Percentiles rank a stretch among this genome's conserved stretches.
These are phyloP conservation scores for Cynodonichthys magdalenae DNA, from an alignment of 2,797 vertebrate genomes.

Conservation along the genomic window DNA sequence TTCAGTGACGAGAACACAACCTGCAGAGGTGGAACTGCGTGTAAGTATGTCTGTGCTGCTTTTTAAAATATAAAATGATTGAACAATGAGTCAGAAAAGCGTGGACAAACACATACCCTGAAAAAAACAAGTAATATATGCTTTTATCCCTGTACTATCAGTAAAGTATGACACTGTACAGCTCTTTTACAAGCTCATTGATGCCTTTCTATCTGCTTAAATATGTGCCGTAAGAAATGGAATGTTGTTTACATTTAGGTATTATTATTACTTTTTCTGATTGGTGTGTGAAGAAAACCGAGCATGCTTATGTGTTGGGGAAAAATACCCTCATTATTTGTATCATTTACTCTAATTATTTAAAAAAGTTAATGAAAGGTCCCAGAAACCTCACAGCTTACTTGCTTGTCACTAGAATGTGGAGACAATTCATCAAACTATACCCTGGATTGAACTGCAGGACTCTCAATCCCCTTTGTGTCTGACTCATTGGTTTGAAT, in stretches of 20 bases:
- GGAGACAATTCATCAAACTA: constrained; percentile 80
- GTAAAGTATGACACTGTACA: not conserved
- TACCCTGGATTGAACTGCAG: constrained; percentile 62
- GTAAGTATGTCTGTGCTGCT: constrained; percentile 52
- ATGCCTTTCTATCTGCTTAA: too few species aligned
- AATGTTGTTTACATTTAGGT: not conserved
- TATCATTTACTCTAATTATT: constrained; percentile 85
- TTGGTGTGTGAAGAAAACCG: constrained; percentile 57
- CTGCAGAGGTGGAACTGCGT: constrained; percentile 84
- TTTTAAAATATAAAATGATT: not conserved
- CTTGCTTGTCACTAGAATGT: constrained; percentile 83
- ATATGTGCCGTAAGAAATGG: not conserved
- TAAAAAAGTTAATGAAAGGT: constrained; percentile 67
- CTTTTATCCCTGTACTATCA: too few species aligned
- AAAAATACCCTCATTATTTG: constrained; percentile 69
- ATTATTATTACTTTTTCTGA: constrained; percentile 4
- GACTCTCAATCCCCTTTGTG: constrained; percentile 49
- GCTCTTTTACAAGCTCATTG: too few species aligned
- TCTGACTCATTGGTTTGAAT: constrained; percentile 49
- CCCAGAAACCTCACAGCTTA: constrained; percentile 74
- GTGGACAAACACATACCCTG: too few species aligned
- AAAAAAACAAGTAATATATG: not conserved
- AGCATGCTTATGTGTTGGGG: constrained; percentile 38
- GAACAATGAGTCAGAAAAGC: not conserved
- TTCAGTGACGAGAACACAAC: constrained; percentile 92